These are phyloP conservation scores for Dipodomys ordii DNA, from an alignment of 2,113 vertebrate genomes.

Conservation along the genomic window DNA sequence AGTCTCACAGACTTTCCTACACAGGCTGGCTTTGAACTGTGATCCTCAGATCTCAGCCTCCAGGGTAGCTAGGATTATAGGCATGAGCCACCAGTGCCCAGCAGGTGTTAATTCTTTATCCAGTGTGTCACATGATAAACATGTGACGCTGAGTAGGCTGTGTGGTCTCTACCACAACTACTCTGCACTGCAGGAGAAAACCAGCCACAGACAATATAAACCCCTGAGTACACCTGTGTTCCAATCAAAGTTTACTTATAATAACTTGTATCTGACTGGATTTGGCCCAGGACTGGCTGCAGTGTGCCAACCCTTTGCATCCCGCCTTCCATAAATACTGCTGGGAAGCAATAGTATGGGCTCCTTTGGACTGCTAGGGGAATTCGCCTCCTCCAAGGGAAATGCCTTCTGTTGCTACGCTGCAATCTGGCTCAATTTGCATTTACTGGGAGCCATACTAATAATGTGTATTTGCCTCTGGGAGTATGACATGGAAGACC, in stretches of 20 bases:
- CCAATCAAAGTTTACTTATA: slow-evolving; percentile 38
- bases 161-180: slow-evolving; percentile 20
- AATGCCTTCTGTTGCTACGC: slow-evolving; percentile 1
- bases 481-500: background rate
- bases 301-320: background rate
- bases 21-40: too few relatives aligned
- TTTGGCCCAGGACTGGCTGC: background rate
- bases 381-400: slow-evolving; percentile 24
- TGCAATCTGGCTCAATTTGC: background rate
- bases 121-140: background rate
- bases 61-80: too few relatives aligned
- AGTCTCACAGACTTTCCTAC: too few relatives aligned
- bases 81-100: too few relatives aligned
- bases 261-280: background rate
- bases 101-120: background rate
- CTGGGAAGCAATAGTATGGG: background rate
- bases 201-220: background rate
- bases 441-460: background rate
- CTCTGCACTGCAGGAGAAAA: background rate
- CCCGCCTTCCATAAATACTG: background rate
- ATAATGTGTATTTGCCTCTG: slow-evolving; percentile 1
- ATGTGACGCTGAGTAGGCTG: slow-evolving; percentile 7
- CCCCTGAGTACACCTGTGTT: background rate
- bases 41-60: too few relatives aligned
- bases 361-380: background rate